Base-by-base conservation (phyloP, 2,113 vertebrate species). In the Eulemur macaco region DNA sequence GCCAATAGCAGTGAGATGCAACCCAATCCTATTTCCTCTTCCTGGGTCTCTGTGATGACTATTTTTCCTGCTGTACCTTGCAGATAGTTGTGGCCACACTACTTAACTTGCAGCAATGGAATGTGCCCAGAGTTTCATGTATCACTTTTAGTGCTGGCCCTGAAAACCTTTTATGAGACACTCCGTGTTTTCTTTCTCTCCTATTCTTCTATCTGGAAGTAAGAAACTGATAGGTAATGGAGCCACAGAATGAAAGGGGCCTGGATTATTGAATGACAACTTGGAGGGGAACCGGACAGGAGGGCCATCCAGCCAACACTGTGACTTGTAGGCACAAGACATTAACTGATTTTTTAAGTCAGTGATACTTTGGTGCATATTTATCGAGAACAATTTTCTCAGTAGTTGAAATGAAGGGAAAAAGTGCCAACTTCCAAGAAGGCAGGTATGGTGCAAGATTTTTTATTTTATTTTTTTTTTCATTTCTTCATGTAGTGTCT, bases 131-230 rank as follows among this genome's bases (percentile, higher is more conserved):
- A 56, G 3, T 82, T 39, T 42, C 9, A 18, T 20, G 23, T 68
- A 27, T 68, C 9, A 84, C 21, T 88, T 85, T 7, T 29, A 84
- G 12, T 0, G 6, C 10, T 89, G 27, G 18, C 5, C 27, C 50
- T 45, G 34, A 74, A 80, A 58, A 88, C 71, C 2, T 34, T 2
- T 78, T 20, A 47, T 14, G 5, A 37, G 23, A 13, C 77, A 8
- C 8, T 60, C 31, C 31, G 10, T 1, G 17, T 18, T 85, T 87
- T 80, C 17, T 73, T 50, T 52, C 31, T 77, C 2, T 82, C 2
- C 4, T 6, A 21, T 8, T 9, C 4, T 8, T 34, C 2, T 8
- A 50, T 27, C 1, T 52, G 23, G 3, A 69, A 77, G 3, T 56
- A 18, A 82, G 86, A 58, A 50, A 27, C 17, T 78, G 27, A 15